A percentile compares a stretch with the other conserved stretches of the same genome.
These are phyloP conservation scores for Formica exsecta DNA, from an alignment of 1,140 invertebrate species.

Conservation along the genomic window DNA sequence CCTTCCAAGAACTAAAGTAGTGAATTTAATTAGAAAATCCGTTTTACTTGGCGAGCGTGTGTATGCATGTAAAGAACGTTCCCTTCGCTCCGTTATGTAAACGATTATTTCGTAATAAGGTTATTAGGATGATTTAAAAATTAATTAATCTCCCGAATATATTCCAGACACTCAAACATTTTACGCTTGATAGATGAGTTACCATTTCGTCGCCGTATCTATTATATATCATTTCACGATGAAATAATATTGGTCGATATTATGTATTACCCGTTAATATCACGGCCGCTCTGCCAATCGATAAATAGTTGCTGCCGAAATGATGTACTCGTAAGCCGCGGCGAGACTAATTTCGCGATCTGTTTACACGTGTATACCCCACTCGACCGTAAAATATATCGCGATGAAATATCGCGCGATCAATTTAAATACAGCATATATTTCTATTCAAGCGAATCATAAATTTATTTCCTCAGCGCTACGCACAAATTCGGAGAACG, in stretches of 20 bases:
- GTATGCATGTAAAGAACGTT: background rate
- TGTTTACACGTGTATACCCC: background rate
- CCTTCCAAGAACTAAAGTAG: background rate
- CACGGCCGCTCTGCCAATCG: conserved; percentile 5
- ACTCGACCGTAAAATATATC: conserved; percentile 52
- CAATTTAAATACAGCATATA: conserved; percentile 64
- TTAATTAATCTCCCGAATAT: background rate
- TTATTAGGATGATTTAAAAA: background rate
- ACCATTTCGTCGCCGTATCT: background rate
- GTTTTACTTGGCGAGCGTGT: background rate
- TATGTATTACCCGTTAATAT: conserved; percentile 18
- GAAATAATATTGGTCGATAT: background rate
- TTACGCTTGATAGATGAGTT: background rate
- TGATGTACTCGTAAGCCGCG: background rate
- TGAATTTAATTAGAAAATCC: conserved; percentile 19
- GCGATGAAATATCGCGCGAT: conserved; percentile 65
- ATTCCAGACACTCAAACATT: background rate
- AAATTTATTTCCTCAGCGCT: conserved; percentile 65
- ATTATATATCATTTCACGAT: background rate
- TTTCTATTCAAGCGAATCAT: conserved; percentile 64
- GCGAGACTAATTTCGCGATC: conserved; percentile 29
- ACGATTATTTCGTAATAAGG: background rate
- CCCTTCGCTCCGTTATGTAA: no score
- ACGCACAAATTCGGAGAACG: conserved; percentile 39
- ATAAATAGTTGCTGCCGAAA: conserved; percentile 33